phyloP scores from a whole-genome alignment of 2,797 vertebrate genomes.

The Hirundo rustica region DNA sequence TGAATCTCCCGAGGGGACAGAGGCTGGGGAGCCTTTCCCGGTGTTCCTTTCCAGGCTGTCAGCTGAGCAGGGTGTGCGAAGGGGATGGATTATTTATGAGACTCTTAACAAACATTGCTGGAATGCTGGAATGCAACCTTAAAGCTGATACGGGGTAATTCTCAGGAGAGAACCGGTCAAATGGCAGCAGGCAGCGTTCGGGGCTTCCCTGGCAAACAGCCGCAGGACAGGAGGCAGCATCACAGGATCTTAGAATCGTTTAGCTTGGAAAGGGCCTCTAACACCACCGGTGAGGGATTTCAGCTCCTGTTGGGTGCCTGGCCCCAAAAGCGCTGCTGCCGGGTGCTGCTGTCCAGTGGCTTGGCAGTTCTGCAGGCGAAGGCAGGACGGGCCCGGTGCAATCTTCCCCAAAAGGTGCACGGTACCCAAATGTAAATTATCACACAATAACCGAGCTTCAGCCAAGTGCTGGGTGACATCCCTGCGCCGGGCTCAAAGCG shows the following conservation, averaged over 20 bases:
- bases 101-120: not conserved
- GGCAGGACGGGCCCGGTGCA: no score
- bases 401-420: not conserved
- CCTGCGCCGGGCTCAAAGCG: not conserved
- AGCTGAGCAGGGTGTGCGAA: not conserved
- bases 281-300: not conserved
- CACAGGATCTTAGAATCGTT: not conserved
- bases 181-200: fast-evolving
- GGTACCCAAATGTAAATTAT: no score
- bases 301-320: not conserved
- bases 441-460: no score
- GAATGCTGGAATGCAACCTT: not conserved
- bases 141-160: not conserved
- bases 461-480: not conserved
- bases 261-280: not conserved
- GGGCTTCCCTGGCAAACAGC: not conserved
- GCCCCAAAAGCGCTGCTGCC: fast-evolving
- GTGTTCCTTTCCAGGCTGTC: not conserved
- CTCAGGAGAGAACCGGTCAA: not conserved
- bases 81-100: slow-evolving; percentile 61
- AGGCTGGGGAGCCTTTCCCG: not conserved
- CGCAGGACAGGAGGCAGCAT: not conserved
- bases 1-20: slow-evolving; percentile 41
- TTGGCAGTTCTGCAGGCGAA: fast-evolving
- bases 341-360: not conserved